Evolutionary conservation across 2,888 invertebrate genomes (phyloP).

Genomic region (Tipula unca): DNA sequence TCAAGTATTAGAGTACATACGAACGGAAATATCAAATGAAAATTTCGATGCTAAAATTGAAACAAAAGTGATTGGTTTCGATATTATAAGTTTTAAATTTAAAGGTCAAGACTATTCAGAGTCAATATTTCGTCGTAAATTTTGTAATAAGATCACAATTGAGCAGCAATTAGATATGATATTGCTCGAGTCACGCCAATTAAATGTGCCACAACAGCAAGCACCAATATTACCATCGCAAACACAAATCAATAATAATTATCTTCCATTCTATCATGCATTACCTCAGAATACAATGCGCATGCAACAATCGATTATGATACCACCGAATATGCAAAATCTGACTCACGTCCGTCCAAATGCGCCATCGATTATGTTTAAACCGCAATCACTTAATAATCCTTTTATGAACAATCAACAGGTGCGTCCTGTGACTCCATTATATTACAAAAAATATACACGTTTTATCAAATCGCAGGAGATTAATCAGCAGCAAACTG

Average conservation of each 20-base stretch:
- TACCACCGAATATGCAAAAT: not conserved
- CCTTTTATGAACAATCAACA: slow-evolving; percentile 1
- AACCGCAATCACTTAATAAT: not conserved
- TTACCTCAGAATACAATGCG: slow-evolving; percentile 1
- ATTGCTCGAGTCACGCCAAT: not conserved
- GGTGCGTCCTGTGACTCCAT: not conserved
- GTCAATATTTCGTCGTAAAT: not conserved
- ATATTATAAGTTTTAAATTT: slow-evolving; percentile 14
- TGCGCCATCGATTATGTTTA: not conserved
- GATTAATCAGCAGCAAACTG: not conserved
- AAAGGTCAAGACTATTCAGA: slow-evolving; percentile 17
- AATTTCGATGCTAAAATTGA: not conserved
- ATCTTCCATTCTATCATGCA: not conserved
- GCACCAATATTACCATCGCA: not conserved
- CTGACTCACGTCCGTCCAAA: not conserved
- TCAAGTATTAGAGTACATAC: slow-evolving; percentile 37
- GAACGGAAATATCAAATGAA: not conserved
- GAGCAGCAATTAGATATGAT: slow-evolving; percentile 1
- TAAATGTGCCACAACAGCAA: not conserved
- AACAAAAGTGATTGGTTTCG: not conserved
- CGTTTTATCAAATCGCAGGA: not conserved
- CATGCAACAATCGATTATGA: not conserved
- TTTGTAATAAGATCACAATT: slow-evolving; percentile 1
- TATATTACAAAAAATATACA: not conserved
- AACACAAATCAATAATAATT: not conserved